Conservation (phyloP, 1,140 invertebrate genomes). For the Cherax destructor region DNA sequence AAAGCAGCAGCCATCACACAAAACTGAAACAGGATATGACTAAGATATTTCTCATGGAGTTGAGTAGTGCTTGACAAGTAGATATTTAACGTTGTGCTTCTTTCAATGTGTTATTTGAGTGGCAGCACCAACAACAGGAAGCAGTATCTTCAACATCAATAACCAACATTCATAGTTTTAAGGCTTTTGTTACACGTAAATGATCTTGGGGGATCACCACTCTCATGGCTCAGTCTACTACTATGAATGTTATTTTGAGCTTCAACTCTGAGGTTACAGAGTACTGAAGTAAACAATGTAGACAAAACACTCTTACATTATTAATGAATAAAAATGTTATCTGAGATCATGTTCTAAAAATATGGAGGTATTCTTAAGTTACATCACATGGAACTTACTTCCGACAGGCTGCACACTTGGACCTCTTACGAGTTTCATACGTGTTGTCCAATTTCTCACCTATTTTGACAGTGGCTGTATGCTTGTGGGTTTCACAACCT, state of each 20-base stretch:
- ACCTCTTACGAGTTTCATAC: slow-evolving; percentile 35
- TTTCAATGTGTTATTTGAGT: slow-evolving; percentile 9
- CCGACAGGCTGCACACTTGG: slow-evolving; percentile 41
- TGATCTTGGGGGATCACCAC: not conserved
- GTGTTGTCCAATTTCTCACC: slow-evolving; percentile 48
- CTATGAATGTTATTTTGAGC: too few relatives aligned
- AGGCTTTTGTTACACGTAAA: not conserved
- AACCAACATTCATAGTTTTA: not conserved
- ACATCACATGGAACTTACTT: slow-evolving; percentile 1
- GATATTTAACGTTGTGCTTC: slow-evolving; percentile 5
- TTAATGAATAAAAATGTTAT: not conserved
- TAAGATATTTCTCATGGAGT: not conserved
- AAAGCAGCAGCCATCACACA: not conserved
- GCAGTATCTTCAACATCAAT: not conserved
- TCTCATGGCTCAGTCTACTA: too few relatives aligned
- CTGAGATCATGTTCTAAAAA: not conserved
- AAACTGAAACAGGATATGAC: not conserved
- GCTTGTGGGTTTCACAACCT: slow-evolving; percentile 18
- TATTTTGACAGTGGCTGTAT: slow-evolving; percentile 46
- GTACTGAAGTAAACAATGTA: too few relatives aligned
- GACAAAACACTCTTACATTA: not conserved
- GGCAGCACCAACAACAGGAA: slow-evolving; percentile 15
- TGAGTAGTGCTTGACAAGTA: not conserved
- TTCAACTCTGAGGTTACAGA: too few relatives aligned
- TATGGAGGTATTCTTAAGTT: not conserved